Evolutionary conservation across 2,888 invertebrate genomes (phyloP).

Genomic region (Pyrochroa serraticornis): DNA sequence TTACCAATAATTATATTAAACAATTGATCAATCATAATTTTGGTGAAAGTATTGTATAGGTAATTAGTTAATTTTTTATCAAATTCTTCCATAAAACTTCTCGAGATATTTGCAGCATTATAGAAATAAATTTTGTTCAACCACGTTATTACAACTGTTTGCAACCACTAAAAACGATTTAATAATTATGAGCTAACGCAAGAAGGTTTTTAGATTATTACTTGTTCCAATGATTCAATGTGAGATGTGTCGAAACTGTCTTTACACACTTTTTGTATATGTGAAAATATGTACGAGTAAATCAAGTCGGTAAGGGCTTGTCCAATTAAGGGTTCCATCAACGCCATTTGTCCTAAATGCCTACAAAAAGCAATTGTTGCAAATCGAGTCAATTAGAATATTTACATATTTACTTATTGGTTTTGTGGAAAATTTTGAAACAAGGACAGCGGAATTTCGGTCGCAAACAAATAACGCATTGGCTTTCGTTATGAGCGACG

Average conservation of each 20-base stretch:
- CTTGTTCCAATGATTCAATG: constrained; percentile 75
- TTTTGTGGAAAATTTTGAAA: constrained; percentile 74
- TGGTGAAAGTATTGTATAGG: constrained; percentile 88
- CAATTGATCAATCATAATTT: constrained; percentile 86
- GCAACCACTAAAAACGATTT: constrained; percentile 73
- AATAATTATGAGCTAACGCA: too few species aligned
- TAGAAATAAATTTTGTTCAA: constrained; percentile 79
- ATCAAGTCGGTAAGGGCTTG: constrained; percentile 84
- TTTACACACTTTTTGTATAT: constrained; percentile 84
- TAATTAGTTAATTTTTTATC: constrained; percentile 80
- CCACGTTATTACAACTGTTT: constrained; percentile 86
- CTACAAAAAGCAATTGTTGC: constrained; percentile 46
- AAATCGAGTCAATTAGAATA: constrained; percentile 2
- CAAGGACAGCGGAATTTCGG: constrained; percentile 64
- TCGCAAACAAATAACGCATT: constrained; percentile 76
- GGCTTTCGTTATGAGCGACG: constrained; percentile 53
- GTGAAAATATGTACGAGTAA: constrained; percentile 79
- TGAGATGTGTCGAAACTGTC: constrained; percentile 87
- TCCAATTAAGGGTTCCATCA: constrained; percentile 84
- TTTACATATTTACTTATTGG: constrained; percentile 66
- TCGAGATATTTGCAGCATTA: constrained; percentile 56
- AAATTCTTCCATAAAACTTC: constrained; percentile 68
- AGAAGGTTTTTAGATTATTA: constrained; percentile 45
- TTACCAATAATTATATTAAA: constrained; percentile 92
- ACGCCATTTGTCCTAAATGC: constrained; percentile 73